phyloP scores from a whole-genome alignment of 2,113 vertebrate species.

The Nerophis lumbriciformis region DNA sequence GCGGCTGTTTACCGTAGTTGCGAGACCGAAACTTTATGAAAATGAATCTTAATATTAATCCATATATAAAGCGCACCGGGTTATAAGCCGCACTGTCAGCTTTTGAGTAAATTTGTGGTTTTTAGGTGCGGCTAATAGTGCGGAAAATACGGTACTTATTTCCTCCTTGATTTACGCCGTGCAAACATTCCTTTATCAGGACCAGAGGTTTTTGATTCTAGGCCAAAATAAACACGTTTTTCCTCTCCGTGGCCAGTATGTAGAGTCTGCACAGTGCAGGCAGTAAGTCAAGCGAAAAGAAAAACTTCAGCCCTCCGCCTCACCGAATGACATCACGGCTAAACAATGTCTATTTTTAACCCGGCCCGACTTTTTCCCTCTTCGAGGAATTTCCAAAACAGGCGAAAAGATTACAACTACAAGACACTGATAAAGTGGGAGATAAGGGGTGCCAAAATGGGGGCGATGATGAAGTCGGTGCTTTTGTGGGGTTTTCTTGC shows the following conservation, averaged over 20 bases:
- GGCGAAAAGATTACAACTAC: conserved; percentile 39
- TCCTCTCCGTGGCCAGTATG: conserved; percentile 44
- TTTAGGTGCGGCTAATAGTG: too few species aligned
- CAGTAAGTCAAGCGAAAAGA: conserved; percentile 29
- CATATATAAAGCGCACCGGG: too few species aligned
- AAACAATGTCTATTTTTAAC: conserved; percentile 73
- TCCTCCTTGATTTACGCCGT: conserved; percentile 64
- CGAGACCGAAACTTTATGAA: too few species aligned
- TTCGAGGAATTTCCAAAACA: conserved; percentile 64
- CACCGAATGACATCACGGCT: conserved; percentile 63
- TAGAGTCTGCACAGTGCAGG: conserved; percentile 30
- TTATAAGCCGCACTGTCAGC: too few species aligned
- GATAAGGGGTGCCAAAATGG: too few species aligned
- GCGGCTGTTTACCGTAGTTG: too few species aligned
- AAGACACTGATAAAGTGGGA: conserved; percentile 8
- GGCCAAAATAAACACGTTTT: conserved; percentile 66
- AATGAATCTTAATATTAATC: too few species aligned
- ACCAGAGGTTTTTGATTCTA: conserved; percentile 50
- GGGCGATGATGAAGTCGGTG: too few species aligned
- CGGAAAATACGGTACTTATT: conserved; percentile 65
- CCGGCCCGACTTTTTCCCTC: conserved; percentile 53
- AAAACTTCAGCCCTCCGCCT: conserved; percentile 45
- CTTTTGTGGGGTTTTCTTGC: too few species aligned
- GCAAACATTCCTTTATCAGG: conserved; percentile 58
- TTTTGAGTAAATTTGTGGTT: too few species aligned